phyloP scores from a whole-genome alignment of 2,888 invertebrate genomes.

The Iselma pallidipennis region DNA sequence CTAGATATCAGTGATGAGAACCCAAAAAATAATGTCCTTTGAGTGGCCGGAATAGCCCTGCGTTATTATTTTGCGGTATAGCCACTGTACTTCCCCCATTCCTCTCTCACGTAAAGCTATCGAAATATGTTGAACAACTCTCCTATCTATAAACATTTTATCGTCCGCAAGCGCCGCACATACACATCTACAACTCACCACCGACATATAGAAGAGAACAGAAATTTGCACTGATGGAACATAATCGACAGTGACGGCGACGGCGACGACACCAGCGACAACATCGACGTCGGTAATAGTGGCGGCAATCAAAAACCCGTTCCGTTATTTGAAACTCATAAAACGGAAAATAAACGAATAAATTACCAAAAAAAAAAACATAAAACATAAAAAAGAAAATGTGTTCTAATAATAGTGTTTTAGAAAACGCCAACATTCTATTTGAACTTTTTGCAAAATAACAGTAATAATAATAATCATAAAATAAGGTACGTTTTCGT shows the following conservation, averaged over 20 bases:
- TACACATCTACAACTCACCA: too few species aligned
- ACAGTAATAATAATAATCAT: too few species aligned
- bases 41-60: too few species aligned
- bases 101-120: too few species aligned
- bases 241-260: neutral
- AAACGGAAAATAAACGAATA: too few species aligned
- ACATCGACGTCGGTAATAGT: neutral
- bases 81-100: too few species aligned
- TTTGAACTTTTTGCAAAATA: neutral
- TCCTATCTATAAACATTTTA: neutral
- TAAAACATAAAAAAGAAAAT: too few species aligned
- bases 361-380: too few species aligned
- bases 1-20: too few species aligned
- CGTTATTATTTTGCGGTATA: neutral
- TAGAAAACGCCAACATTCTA: neutral
- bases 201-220: neutral
- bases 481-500: too few species aligned
- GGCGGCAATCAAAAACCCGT: neutral
- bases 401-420: neutral
- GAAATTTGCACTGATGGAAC: neutral
- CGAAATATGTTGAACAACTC: neutral
- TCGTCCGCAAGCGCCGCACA: neutral
- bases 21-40: too few species aligned
- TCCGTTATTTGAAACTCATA: neutral
- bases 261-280: neutral